Evolutionary conservation across 2,888 invertebrate species (phyloP), one percentile per base, ranked within the genome.

Genomic region (Tryphoninae sp.): DNA sequence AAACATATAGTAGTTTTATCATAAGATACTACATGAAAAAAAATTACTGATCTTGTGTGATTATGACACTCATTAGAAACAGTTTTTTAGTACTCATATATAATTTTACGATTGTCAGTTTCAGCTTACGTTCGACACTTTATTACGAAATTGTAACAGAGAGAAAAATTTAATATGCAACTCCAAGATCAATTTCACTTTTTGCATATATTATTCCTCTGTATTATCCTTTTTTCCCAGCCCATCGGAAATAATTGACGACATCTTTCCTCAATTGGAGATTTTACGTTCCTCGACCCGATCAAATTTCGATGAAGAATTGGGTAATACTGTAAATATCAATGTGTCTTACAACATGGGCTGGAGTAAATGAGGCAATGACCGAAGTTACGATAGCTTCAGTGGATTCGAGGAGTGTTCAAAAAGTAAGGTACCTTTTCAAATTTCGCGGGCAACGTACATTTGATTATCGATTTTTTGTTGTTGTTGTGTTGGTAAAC

Each of bases 381-480:
- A 72, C 2, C 59, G 62, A 19, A 80, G 72, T 51, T 81, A 85
- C 45, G 79, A 82, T 55, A 85, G 84, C 23, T 61, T 83, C n/a
- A 85, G 85, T 68, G 74, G 78, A 16, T 78, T 75, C 19, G 19
- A 19, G 19, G 19, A 0, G 19, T 19, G 19, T 19, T 19, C 19
- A 19, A 19, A 19, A 19, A 19, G 19, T 19, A 19, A 19, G 19
- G 19, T 19, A 1, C 1, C 19, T 19, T 19, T 19, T 19, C 19
- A 19, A 19, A 19, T 19, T 19, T 19, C 19, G 19, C 1, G 19
- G 19, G 19, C 19, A 19, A 19, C 19, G 19, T 19, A 19, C 19
- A 19, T 19, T 19, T 1, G 19, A 19, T 19, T 19, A 19, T 19
- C 19, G 19, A 19, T 19, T 19, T 19, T 19, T 19, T 19, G 1